Conservation (phyloP, 2,888 invertebrate genomes). For the Amiota communis region DNA sequence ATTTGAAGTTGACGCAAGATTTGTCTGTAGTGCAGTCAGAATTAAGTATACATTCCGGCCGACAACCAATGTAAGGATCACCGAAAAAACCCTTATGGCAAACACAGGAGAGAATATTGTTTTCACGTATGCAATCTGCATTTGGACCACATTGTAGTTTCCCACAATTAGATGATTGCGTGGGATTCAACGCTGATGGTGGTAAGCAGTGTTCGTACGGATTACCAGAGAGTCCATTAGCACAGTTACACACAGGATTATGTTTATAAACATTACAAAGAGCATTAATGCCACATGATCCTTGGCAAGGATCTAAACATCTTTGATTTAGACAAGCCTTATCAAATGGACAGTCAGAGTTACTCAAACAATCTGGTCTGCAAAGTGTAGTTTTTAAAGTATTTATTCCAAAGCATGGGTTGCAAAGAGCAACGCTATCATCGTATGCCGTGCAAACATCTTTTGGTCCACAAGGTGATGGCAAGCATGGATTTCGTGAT, state of each 20-base stretch:
- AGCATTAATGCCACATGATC: conserved; percentile 85
- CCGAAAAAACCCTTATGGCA: conserved; percentile 85
- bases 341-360: conserved; percentile 85
- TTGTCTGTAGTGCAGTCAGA: conserved; percentile 82
- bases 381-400: conserved; percentile 82
- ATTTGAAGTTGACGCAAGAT: conserved; percentile 85
- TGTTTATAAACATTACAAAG: conserved; percentile 82
- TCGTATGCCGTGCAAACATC: conserved; percentile 82
- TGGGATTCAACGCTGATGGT: conserved; percentile 72
- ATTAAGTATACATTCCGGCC: conserved; percentile 87
- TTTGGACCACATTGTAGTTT: conserved; percentile 83
- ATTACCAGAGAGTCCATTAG: conserved; percentile 81
- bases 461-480: conserved; percentile 83
- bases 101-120: conserved; percentile 80
- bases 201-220: conserved; percentile 84
- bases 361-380: conserved; percentile 86
- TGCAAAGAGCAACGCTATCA: conserved; percentile 85
- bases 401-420: conserved; percentile 82
- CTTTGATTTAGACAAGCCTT: conserved; percentile 83
- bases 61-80: conserved; percentile 84
- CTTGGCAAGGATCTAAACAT: conserved; percentile 86
- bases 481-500: conserved; percentile 81
- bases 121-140: conserved; percentile 79
- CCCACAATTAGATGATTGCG: conserved; percentile 76
- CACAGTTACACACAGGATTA: conserved; percentile 83